These are phyloP conservation scores for Oxyscelio sp. DNA, from an alignment of 2,888 invertebrate species.

Conservation along the genomic window DNA sequence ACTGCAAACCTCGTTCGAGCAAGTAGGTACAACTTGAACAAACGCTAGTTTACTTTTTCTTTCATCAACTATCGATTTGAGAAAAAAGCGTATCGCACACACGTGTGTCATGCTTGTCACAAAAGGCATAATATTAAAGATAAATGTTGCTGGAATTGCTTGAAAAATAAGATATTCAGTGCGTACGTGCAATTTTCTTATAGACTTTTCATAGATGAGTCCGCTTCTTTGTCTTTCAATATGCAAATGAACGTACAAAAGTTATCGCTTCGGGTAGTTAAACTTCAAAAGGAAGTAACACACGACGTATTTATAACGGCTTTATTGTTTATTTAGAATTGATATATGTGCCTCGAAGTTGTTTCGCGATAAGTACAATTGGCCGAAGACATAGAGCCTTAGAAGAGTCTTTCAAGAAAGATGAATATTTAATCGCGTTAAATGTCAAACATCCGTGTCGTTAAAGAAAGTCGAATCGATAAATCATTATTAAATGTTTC, in stretches of 20 bases:
- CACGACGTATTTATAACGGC: conserved; percentile 2
- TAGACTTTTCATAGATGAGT: conserved; percentile 54
- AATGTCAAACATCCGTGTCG: not conserved
- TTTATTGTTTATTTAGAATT: conserved; percentile 3
- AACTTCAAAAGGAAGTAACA: not conserved
- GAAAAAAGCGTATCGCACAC: conserved; percentile 46
- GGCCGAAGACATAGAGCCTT: not conserved
- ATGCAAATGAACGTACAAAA: conserved; percentile 15
- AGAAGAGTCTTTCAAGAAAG: not conserved
- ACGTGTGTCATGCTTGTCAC: conserved; percentile 46
- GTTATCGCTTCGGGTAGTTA: conserved; percentile 18
- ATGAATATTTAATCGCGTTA: not conserved
- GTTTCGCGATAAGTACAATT: not conserved
- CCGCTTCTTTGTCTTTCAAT: conserved; percentile 41
- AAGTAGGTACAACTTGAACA: conserved; percentile 49
- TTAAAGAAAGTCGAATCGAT: conserved; percentile 8
- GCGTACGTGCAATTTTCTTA: conserved; percentile 69
- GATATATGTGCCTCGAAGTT: not conserved
- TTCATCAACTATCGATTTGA: conserved; percentile 68
- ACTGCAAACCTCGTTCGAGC: conserved; percentile 22
- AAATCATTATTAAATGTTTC: conserved; percentile 36
- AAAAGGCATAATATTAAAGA: conserved; percentile 49
- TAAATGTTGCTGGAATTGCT: conserved; percentile 37
- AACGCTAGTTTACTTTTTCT: conserved; percentile 64
- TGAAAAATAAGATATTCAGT: conserved; percentile 62